phyloP scores from a whole-genome alignment of 2,113 vertebrate species.

The Chionodraco myersi region DNA sequence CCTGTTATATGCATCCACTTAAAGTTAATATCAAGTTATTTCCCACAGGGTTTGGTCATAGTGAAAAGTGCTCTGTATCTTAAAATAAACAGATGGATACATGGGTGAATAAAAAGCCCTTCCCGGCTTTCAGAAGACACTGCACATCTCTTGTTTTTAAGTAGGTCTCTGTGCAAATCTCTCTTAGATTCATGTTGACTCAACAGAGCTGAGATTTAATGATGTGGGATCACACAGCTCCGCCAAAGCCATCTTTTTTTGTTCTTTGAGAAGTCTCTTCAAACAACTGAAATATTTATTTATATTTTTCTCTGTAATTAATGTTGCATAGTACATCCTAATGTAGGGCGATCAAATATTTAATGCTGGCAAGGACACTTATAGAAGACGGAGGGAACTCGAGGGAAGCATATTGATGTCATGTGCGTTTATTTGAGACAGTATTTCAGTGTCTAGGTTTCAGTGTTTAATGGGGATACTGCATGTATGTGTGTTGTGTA shows the following conservation, averaged over 20 bases:
- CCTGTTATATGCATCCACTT: background rate
- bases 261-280: slow-evolving; percentile 33
- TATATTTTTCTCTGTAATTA: slow-evolving; percentile 54
- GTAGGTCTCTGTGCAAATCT: slow-evolving; percentile 32
- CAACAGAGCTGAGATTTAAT: slow-evolving; percentile 44
- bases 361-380: slow-evolving; percentile 28
- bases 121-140: slow-evolving; percentile 20
- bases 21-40: slow-evolving; percentile 17
- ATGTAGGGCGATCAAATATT: slow-evolving; percentile 55
- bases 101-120: slow-evolving; percentile 43
- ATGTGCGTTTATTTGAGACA: slow-evolving; percentile 2
- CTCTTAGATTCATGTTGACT: slow-evolving; percentile 30
- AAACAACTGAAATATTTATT: slow-evolving; percentile 65
- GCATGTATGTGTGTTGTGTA: background rate
- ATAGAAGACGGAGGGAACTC: slow-evolving; percentile 10
- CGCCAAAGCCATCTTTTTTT: slow-evolving; percentile 24
- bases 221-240: slow-evolving; percentile 56
- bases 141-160: slow-evolving; percentile 19
- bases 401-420: background rate
- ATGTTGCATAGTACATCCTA: slow-evolving; percentile 54
- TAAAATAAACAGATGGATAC: slow-evolving; percentile 50
- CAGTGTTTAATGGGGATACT: background rate
- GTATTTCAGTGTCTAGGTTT: slow-evolving; percentile 2
- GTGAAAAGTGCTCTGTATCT: slow-evolving; percentile 18
- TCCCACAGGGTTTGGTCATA: slow-evolving; percentile 10